Base-by-base conservation (phyloP, 1,140 invertebrate genomes). In the Pseudomyrmex dendroicus region DNA sequence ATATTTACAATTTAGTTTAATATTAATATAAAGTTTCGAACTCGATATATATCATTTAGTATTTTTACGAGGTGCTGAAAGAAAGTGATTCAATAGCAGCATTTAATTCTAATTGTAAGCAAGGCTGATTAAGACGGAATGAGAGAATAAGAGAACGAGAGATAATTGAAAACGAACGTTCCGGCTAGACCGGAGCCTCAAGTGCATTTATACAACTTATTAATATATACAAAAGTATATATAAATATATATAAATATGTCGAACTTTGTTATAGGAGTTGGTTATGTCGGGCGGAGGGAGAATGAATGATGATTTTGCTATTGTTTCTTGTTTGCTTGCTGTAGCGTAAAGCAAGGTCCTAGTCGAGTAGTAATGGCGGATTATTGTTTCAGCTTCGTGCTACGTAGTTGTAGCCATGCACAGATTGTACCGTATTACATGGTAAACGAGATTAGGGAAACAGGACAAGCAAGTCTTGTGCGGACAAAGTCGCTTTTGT, bases 331-430 rank as follows among this genome's bases (percentile, higher is more conserved):
- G 72, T 88, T 89, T 70, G 63, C 56, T 89, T 70, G 63, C 56
- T 70, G 25, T 86, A 88, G 73, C 44, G 25, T 50, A 86, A 77
- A 20, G 59, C 22, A 59, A 80, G 57, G 3, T 78, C 35, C 9
- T 84, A 86, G 52, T 61, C 46, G 50, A 70, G 35, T 83, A 83
- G 70, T 44, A 44, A 68, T 50, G 57, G 59, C 74, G 50, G 35
- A 67, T 80, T 83, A 67, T 89, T 61, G 61, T 84, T 86, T 86
- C 50, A 82, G 82, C 88, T 86, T 88, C 22, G 76, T 74, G 63
- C 70, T 77, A 61, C 44, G 62, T 86, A 86, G 57, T 44, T 56
- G 44, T 84, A 82, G 61, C 83, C 64, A 72, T 13, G 70, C n/a
- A 84, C 62, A 57, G 70, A 88, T 84, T 67, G 64, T 82, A 78